A percentile compares a stretch with the other conserved stretches of the same genome.
phyloP scores from a whole-genome alignment of 2,113 vertebrate genomes.

The Deroptyus accipitrinus region DNA sequence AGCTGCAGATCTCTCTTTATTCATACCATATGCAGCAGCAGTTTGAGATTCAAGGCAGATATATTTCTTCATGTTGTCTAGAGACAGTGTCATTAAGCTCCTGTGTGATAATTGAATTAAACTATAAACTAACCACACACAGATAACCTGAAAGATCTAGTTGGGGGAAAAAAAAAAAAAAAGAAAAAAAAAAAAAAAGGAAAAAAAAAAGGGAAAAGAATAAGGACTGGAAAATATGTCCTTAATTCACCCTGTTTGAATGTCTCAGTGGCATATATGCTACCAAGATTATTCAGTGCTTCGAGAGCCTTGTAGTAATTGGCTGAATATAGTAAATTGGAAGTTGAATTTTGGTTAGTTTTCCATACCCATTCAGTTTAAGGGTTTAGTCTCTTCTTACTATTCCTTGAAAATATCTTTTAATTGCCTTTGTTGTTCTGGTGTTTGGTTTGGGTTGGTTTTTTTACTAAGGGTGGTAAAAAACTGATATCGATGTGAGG shows the following conservation, averaged over 20 bases:
- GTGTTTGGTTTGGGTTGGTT: neutral
- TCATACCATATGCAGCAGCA: conserved; percentile 80
- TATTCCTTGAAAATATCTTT: conserved; percentile 10
- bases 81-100: conserved; percentile 76
- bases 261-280: neutral
- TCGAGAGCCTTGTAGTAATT: conserved; percentile 33
- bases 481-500: neutral
- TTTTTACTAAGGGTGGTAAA: neutral
- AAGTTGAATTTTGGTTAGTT: conserved; percentile 31
- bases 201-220: neutral
- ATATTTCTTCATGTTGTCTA: conserved; percentile 75
- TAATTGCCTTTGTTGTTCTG: neutral
- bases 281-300: neutral
- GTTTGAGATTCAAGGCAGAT: conserved; percentile 75
- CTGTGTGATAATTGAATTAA: conserved; percentile 74
- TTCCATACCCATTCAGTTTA: neutral
- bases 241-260: conserved; percentile 52
- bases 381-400: neutral
- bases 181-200: neutral
- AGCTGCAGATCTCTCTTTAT: conserved; percentile 79
- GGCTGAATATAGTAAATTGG: conserved; percentile 14
- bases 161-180: neutral
- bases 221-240: conserved; percentile 54
- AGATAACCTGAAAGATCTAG: conserved; percentile 60
- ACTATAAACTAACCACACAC: conserved; percentile 64